These are phyloP conservation scores for Apaloderma vittatum DNA, from an alignment of 2,113 vertebrate species.

Conservation along the genomic window DNA sequence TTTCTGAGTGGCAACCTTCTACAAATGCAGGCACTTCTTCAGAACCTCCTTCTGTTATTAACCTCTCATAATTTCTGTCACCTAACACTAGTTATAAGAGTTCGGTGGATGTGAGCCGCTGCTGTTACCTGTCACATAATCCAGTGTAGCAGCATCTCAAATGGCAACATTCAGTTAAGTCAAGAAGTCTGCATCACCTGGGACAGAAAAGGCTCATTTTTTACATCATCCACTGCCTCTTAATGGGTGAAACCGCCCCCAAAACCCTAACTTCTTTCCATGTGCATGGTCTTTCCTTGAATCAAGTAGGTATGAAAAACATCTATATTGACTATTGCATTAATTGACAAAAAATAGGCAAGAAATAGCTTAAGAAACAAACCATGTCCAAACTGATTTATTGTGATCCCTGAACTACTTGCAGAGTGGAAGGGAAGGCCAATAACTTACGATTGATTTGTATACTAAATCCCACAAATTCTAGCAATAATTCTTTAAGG, in stretches of 20 bases:
- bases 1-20: background rate
- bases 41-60: background rate
- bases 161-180: background rate
- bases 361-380: background rate
- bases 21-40: background rate
- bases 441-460: background rate
- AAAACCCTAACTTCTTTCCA: background rate
- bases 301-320: background rate
- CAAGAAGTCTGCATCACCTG: background rate
- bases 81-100: no score
- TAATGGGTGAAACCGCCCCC: background rate
- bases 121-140: background rate
- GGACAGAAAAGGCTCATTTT: background rate
- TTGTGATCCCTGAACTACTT: background rate
- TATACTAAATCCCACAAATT: background rate
- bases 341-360: accelerated
- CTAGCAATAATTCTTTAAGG: background rate
- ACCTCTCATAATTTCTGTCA: no score
- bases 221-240: background rate
- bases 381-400: background rate
- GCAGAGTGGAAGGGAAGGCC: background rate
- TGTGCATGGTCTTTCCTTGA: background rate
- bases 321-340: background rate
- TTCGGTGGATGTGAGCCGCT: background rate
- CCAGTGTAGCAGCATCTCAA: background rate